These are phyloP conservation scores for Spodoptera littoralis DNA, from an alignment of 2,888 invertebrate genomes.

Conservation along the genomic window DNA sequence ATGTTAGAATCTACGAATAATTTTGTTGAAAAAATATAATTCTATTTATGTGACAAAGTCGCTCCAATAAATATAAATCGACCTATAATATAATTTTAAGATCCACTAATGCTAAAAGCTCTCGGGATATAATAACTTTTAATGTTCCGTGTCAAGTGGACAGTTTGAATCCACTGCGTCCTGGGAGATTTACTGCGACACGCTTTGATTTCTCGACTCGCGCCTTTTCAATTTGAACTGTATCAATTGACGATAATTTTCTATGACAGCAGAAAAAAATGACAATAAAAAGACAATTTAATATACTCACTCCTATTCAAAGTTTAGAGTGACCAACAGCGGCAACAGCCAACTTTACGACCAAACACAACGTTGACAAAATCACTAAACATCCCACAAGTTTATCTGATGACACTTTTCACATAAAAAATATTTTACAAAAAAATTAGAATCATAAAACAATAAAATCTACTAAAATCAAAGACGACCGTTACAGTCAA, in stretches of 20 bases:
- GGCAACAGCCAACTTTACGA: conserved; percentile 64
- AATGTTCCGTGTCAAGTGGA: conserved; percentile 83
- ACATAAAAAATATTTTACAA: conserved; percentile 54
- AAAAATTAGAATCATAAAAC: conserved; percentile 52
- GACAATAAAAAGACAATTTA: conserved; percentile 37
- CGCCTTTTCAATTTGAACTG: conserved; percentile 68
- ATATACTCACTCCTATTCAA: conserved; percentile 78
- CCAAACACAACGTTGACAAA: conserved; percentile 71
- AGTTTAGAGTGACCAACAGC: conserved; percentile 67
- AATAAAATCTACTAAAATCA: conserved; percentile 59
- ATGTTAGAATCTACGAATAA: too few species aligned
- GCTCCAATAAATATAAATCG: conserved; percentile 51
- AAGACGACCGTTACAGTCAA: conserved; percentile 59
- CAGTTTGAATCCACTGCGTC: conserved; percentile 79
- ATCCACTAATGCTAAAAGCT: conserved; percentile 72
- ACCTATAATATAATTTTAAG: conserved; percentile 69
- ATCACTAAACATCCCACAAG: conserved; percentile 85
- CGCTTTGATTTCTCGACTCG: conserved; percentile 80
- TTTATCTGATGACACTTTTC: conserved; percentile 61
- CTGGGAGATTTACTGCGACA: conserved; percentile 83
- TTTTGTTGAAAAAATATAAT: conserved; percentile 8
- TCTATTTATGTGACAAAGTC: conserved; percentile 13
- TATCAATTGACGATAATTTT: conserved; percentile 73
- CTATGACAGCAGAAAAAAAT: conserved; percentile 51
- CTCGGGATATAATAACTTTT: conserved; percentile 78